phyloP scores from a whole-genome alignment of 2,797 vertebrate species.

The Cuculus canorus region DNA sequence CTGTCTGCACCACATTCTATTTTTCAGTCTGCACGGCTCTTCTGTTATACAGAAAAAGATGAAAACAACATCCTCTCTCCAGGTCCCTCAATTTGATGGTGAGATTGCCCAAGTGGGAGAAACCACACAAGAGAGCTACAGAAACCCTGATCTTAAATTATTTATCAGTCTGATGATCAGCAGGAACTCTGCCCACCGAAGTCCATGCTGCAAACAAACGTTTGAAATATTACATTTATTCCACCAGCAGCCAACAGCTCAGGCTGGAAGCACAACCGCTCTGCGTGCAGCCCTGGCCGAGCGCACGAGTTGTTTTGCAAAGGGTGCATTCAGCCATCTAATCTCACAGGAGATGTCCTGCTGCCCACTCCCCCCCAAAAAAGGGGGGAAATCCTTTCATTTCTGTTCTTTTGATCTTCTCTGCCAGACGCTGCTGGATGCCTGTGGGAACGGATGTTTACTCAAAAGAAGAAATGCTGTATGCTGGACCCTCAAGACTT shows the following conservation, averaged over 20 bases:
- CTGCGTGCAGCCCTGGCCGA: rapidly evolving
- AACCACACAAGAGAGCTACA: neutral
- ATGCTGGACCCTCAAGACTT: neutral
- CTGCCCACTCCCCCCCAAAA: neutral
- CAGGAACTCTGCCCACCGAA: neutral
- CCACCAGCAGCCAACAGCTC: neutral
- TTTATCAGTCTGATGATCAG: neutral
- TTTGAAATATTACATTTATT: neutral
- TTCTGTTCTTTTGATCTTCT: slow-evolving; percentile 30
- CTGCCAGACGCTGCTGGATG: slow-evolving; percentile 13
- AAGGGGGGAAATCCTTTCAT: neutral
- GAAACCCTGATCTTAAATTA: neutral
- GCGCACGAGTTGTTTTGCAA: rapidly evolving
- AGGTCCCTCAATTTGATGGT: neutral
- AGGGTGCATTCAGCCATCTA: neutral
- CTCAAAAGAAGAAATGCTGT: slow-evolving; percentile 1
- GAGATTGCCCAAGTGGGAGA: neutral
- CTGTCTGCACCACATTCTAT: neutral
- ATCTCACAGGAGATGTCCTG: slow-evolving; percentile 4
- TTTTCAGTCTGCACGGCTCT: neutral
- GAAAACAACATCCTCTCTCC: neutral
- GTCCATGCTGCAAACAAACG: neutral
- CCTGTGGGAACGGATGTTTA: slow-evolving; percentile 53
- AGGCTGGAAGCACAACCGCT: rapidly evolving
- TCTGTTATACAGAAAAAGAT: neutral